Evolutionary conservation across 23 tunicate genomes (phyloP).

Genomic region (Trididemnum nubilum): DNA sequence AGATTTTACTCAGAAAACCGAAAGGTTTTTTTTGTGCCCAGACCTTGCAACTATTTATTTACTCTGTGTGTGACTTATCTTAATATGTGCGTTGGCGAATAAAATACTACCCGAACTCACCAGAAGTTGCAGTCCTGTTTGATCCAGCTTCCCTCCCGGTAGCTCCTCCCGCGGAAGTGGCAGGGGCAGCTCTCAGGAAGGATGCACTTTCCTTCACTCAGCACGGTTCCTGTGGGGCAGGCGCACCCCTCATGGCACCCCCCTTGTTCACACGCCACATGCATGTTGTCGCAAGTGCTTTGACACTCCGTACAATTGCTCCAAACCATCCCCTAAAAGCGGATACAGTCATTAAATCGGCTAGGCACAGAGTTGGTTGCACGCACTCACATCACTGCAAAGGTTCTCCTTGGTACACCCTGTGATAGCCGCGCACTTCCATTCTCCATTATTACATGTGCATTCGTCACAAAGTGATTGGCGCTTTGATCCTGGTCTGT

Average conservation of each 20-base stretch:
- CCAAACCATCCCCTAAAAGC: constrained; percentile 69
- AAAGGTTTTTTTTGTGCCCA: too few species aligned
- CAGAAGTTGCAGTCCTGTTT: constrained; percentile 85
- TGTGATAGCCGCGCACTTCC: constrained; percentile 58
- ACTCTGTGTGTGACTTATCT: too few species aligned
- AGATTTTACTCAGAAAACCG: too few species aligned
- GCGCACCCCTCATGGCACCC: constrained; percentile 87
- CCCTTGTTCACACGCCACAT: constrained; percentile 61
- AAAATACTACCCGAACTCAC: constrained; percentile 52
- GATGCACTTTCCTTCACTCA: constrained; percentile 64
- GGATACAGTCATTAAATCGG: background rate
- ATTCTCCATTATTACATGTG: constrained; percentile 61
- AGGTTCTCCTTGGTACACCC: constrained; percentile 71
- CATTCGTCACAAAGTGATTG: constrained; percentile 72
- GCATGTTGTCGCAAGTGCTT: constrained; percentile 79
- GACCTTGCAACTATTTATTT: too few species aligned
- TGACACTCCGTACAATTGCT: constrained; percentile 91
- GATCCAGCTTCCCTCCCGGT: constrained; percentile 72
- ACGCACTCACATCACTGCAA: constrained; percentile 75
- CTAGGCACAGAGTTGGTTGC: background rate
- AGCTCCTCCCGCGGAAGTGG: constrained; percentile 70
- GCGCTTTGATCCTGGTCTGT: constrained; percentile 53
- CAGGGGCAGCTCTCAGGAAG: constrained; percentile 67
- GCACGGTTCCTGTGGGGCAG: constrained; percentile 71
- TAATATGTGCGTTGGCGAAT: too few species aligned